Evolutionary conservation across 1,140 invertebrate genomes (phyloP), one percentile per base, ranked within the genome.

Genomic region (Lordiphosa stackelbergi): DNA sequence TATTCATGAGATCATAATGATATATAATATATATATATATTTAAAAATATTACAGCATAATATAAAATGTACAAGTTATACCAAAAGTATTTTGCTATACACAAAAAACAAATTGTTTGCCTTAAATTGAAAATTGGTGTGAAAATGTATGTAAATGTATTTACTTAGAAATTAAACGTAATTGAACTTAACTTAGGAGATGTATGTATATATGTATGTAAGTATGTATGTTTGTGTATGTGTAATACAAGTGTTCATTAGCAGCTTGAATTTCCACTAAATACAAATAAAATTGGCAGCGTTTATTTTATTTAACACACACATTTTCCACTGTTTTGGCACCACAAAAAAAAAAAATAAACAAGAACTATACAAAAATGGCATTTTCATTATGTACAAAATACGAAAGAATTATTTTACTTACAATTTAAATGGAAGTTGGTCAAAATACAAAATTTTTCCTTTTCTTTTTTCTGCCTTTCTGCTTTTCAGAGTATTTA

Each of bases 1-100:
- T 81, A 81, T 79, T 79, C 74, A 79, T 79, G 74, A 79, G 74
- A 79, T 79, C 74, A 79, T 81, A 74, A 69, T 71, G 62, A 81
- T 73, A 66, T 78, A 56, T 61, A 52, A 70, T 58, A 55, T 45
- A 45, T 43, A 24, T 53, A 47, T 11, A 42, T 55, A 36, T 43
- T 42, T 52, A 57, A 68, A 72, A 81, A 74, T 66, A 78, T 73
- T 81, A 81, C 75, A 74, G 71, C 75, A 79, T 79, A 81, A 63
- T 59, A 78, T 66, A 81, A 78, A 81, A 79, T 79, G 75, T 79
- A 81, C 75, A 79, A 81, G 65, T 73, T 70, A 74, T 61, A 79
- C 65, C 56, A 68, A 60, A 53, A 49, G 40, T 53, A 43, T 59
- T 65, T 65, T 37, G 51, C 37, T 45, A 36, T 35, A 62, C 66